Base-by-base conservation (phyloP, 2,888 invertebrate genomes). In the Mesochorus sp. region DNA sequence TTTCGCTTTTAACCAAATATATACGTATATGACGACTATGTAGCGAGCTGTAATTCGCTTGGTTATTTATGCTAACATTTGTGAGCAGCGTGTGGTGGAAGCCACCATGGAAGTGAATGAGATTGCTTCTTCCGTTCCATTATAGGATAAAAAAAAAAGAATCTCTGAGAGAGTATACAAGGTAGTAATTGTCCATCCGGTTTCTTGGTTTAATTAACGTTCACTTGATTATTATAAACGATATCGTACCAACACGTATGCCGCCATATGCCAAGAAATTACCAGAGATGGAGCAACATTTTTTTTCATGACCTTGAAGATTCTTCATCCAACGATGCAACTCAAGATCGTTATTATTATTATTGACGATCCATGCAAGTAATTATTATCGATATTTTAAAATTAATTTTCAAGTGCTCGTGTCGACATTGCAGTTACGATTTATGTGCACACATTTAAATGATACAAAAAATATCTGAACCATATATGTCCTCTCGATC, bases 51-150 rank as follows among this genome's bases (percentile, higher is more conserved):
- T 39, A 59, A 70, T 59, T 51, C 49, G 4, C 17, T 59, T 37
- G 26, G 47, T 37, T 26, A 70, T 59, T 37, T 59, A 26, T 59
- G 21, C 34, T 37, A 64, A n/a, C 34, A 51, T 34, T 8, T 51
- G 37, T 47, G 21, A 70, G 34, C 28, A 26, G 10, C 61, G 24
- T 37, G 10, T 24, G 19, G n/a, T 24, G 42, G 47, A 34, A 49
- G 24, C 17, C 55, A 49, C 55, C 14, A 14, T 24, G n/a, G 28
- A n/a, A 34, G 57, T 14, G 44, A 57, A 66, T 49, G 57, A 73
- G 57, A 73, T 66, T 55, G 62, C 44, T 66, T 57, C 66, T 73
- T 73, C 73, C 73, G 73, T 39, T 73, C 19, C 21, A 66, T 66
- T 47, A 37, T 55, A 42, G 28, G 44, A 28, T 31, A 47, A 49